phyloP scores from a whole-genome alignment of 92 coral and sea anemone species.

The Umimayanthus chanpuru region DNA sequence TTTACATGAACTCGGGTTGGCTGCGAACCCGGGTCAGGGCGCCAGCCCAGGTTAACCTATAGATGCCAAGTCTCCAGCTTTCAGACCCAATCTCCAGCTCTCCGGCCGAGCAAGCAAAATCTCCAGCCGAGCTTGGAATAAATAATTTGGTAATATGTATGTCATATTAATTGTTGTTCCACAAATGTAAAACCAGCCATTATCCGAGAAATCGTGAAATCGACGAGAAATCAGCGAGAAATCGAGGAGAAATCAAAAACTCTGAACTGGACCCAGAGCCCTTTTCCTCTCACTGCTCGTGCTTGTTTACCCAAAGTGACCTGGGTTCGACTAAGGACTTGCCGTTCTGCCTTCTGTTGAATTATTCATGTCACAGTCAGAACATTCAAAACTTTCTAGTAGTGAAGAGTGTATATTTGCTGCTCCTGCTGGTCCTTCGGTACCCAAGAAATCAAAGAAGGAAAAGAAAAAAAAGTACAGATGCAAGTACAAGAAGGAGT shows the following conservation, averaged over 20 bases:
- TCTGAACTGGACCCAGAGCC: slow-evolving; percentile 21
- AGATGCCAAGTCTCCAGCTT: too few species aligned
- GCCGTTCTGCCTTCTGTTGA: slow-evolving; percentile 20
- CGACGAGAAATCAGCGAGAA: slow-evolving; percentile 15
- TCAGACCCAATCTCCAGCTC: too few species aligned
- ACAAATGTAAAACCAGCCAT: slow-evolving; percentile 31
- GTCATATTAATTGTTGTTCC: too few species aligned
- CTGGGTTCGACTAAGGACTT: background rate
- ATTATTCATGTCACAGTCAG: slow-evolving; percentile 1
- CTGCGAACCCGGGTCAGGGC: too few species aligned
- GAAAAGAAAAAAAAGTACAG: slow-evolving; percentile 28
- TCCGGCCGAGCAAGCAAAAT: too few species aligned
- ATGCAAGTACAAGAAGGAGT: slow-evolving; percentile 29
- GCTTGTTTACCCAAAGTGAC: background rate
- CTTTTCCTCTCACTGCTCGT: slow-evolving; percentile 17
- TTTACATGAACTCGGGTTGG: too few species aligned
- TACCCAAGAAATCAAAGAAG: slow-evolving; percentile 29
- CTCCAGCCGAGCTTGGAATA: too few species aligned
- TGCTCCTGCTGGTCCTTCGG: slow-evolving; percentile 27
- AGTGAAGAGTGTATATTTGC: slow-evolving; percentile 23
- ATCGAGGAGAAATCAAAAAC: slow-evolving; percentile 19
- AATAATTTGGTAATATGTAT: too few species aligned
- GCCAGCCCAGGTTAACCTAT: too few species aligned
- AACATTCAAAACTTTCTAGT: slow-evolving; percentile 22
- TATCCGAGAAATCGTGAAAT: slow-evolving; percentile 26